Evolutionary conservation across 2,113 vertebrate species (phyloP).

Genomic region (Ammodytes marinus): DNA sequence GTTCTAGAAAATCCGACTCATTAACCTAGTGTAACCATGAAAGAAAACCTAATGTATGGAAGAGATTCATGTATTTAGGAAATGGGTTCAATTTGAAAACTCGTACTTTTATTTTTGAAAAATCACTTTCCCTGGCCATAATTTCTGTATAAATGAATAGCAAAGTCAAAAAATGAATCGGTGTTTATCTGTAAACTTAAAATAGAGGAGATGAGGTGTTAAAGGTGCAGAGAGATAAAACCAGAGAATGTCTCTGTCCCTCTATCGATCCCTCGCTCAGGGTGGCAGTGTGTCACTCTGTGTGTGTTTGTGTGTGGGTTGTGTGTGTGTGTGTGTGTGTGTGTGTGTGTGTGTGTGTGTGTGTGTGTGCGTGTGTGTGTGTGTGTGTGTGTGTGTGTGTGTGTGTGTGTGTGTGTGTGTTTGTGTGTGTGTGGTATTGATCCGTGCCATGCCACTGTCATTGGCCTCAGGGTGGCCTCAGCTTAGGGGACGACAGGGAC

Average conservation of each 20-base stretch:
- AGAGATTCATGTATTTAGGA: no score
- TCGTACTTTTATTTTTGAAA: no score
- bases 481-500: slow-evolving; percentile 68
- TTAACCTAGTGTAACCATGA: no score
- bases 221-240: slow-evolving; percentile 21
- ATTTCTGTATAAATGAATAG: no score
- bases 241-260: slow-evolving; percentile 5
- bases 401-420: slow-evolving; percentile 28
- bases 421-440: slow-evolving; percentile 56
- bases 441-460: slow-evolving; percentile 58
- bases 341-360: slow-evolving; percentile 25
- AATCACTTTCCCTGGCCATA: no score
- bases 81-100: no score
- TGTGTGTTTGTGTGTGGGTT: neutral
- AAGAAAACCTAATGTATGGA: no score
- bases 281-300: slow-evolving; percentile 4
- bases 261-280: slow-evolving; percentile 56
- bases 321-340: slow-evolving; percentile 17
- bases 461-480: slow-evolving; percentile 79
- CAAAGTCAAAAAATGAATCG: neutral
- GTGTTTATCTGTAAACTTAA: neutral
- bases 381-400: slow-evolving; percentile 10
- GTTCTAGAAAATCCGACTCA: neutral
- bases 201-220: slow-evolving; percentile 7
- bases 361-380: slow-evolving; percentile 22